Base-by-base conservation (phyloP, 1,140 invertebrate species). In the Protaetia brevitarsis region DNA sequence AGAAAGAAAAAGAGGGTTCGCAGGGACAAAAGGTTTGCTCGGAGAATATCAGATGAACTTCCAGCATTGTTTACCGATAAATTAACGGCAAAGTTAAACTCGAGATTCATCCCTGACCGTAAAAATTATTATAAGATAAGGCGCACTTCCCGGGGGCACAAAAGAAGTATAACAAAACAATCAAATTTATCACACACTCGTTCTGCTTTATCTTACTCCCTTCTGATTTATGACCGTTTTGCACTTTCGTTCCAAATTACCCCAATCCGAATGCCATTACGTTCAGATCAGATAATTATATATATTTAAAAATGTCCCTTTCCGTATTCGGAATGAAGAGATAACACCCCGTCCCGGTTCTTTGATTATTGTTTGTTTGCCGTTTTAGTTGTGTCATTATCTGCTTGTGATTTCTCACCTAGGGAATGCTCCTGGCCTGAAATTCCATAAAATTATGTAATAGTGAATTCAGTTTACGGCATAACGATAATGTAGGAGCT, bases 121-220 rank as follows among this genome's bases (percentile, higher is more conserved):
- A 51, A 51, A 51, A 51, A 51, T 51, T 51, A 51, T 19, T 51
- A 19, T 19, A n/a, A 51, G 41, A 51, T 51, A 51, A 51, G 41
- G 26, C 10, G 41, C 41, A 51, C 5, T 51, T 19, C 41, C 13
- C 13, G 5, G 6, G 19, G 2, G 21, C 5, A 51, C 41, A 51
- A 51, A 51, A 51, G 41, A 51, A 51, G 26, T 23, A 23, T 23
- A 51, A 51, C 26, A 51, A 19, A 23, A 51, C 41, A 51, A 51
- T 51, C 41, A 51, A 51, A 51, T 51, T 51, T 51, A 51, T 51
- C 41, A 51, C 41, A 51, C 41, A 51, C 41, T 51, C 41, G 26
- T 51, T 23, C 41, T 51, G 19, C 26, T 19, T 51, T 51, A 51
- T 51, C 41, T 51, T 19, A 5, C 10, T 4, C 41, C 19, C 41